phyloP scores from a whole-genome alignment of 2,797 vertebrate species.

The Pipistrellus kuhlii region DNA sequence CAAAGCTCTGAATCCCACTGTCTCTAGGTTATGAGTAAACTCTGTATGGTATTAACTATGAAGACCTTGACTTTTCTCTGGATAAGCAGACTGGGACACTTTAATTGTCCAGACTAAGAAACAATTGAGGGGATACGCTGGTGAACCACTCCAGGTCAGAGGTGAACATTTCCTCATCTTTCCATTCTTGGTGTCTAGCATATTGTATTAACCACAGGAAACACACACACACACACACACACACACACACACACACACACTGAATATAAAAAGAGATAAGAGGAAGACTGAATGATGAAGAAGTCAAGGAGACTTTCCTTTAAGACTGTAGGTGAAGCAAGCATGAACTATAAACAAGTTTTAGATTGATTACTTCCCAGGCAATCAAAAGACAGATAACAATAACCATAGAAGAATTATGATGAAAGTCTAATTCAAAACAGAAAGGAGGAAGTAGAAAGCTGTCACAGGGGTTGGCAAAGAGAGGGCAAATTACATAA shows the following conservation, averaged over 20 bases:
- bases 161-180: neutral
- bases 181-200: neutral
- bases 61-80: neutral
- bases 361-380: neutral
- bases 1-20: neutral
- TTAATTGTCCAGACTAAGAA: neutral
- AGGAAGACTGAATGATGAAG: neutral
- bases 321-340: neutral
- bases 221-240: neutral
- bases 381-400: neutral
- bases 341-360: neutral
- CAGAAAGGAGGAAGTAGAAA: neutral
- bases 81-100: neutral
- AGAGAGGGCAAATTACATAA: neutral
- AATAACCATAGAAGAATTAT: neutral
- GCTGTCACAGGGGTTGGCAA: fast-evolving
- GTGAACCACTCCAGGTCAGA: neutral
- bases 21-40: neutral
- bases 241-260: neutral
- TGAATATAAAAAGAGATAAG: neutral
- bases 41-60: neutral
- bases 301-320: neutral
- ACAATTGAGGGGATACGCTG: neutral
- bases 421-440: neutral
- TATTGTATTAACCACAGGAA: neutral